Conservation (phyloP, 2,797 vertebrate genomes). For the Sylvilagus floridanus region DNA sequence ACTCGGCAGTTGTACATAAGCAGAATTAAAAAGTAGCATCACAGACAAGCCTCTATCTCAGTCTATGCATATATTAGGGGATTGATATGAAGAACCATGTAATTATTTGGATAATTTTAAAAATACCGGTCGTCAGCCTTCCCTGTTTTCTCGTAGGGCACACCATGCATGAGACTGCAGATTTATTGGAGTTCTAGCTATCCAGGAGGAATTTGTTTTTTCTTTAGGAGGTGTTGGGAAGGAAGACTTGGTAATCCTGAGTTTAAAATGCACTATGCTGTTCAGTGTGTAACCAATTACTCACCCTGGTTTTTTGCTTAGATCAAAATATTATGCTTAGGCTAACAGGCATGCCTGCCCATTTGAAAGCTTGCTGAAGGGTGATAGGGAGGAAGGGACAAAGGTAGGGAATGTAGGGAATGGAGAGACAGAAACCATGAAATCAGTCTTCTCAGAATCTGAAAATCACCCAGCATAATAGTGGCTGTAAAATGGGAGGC, state of each 20-base stretch:
- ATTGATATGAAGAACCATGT: constrained; percentile 49
- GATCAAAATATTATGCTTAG: constrained; percentile 35
- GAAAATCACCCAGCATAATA: not conserved
- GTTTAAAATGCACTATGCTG: not conserved
- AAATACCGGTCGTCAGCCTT: constrained; percentile 17
- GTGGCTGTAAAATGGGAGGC: not conserved
- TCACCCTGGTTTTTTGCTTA: constrained; percentile 14
- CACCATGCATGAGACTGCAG: not conserved
- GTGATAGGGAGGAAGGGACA: not conserved
- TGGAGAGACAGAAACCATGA: not conserved
- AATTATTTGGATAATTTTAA: constrained; percentile 70
- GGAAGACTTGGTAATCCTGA: not conserved
- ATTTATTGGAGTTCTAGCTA: not conserved
- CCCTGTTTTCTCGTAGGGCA: not conserved
- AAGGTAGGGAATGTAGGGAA: too few relatives aligned
- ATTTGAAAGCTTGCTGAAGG: constrained; percentile 63
- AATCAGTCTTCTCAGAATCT: not conserved
- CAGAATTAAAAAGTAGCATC: constrained; percentile 33
- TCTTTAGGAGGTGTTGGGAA: not conserved
- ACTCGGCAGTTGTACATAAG: not conserved
- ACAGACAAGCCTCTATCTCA: not conserved
- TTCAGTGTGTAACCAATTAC: not conserved
- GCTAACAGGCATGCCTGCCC: not conserved
- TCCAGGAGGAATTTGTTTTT: not conserved
- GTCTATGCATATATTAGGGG: not conserved